Evolutionary conservation across 2,113 vertebrate genomes (phyloP), one percentile per base, ranked within the genome.

Genomic region (Mesoclemmys tuberculata): DNA sequence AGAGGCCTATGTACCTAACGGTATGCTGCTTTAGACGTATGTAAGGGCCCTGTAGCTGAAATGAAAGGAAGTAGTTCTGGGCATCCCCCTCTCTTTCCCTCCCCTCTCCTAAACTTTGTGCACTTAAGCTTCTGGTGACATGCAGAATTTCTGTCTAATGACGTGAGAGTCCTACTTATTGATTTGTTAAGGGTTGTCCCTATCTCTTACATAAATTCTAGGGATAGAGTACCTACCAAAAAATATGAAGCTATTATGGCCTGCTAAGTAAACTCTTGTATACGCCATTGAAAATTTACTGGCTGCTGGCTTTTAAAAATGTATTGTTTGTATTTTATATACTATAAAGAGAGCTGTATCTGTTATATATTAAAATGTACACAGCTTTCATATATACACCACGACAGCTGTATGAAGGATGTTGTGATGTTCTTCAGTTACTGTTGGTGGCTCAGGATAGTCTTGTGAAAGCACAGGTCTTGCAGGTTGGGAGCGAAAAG

Each of bases 381-480:
- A 16, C 58, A 35, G 14, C 58, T 61, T 61, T 61, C 14, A 14
- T 13, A 31, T 61, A 29, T 41, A 74, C 8, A 74, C n/a, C 21
- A 74, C 68, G 41, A 74, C n/a, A 38, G 18, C n/a, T 0, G 0
- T 1, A 0, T 38, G 3, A 29, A 92, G 13, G 41, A 11, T 82
- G 87, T 29, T 80, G 46, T 46, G 3, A 18, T 74, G 51, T 90
- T 93, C 3, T 0, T 52, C 21, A 29, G 12, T 14, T 2, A 14
- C 46, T 22, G 38, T 64, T 5, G 16, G 46, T 49, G 71, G 71
- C 4, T 16, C 41, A 4, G 10, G 18, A 49, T 2, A 87, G 38
- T 56, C 8, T 48, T 49, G 44, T 41, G 16, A 44, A 74, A 74
- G 68, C 68, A 41, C n/a, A 24, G 68, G 21, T 74, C 21, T 74